phyloP scores from a whole-genome alignment of 2,113 vertebrate genomes.

The Centropus bengalensis region DNA sequence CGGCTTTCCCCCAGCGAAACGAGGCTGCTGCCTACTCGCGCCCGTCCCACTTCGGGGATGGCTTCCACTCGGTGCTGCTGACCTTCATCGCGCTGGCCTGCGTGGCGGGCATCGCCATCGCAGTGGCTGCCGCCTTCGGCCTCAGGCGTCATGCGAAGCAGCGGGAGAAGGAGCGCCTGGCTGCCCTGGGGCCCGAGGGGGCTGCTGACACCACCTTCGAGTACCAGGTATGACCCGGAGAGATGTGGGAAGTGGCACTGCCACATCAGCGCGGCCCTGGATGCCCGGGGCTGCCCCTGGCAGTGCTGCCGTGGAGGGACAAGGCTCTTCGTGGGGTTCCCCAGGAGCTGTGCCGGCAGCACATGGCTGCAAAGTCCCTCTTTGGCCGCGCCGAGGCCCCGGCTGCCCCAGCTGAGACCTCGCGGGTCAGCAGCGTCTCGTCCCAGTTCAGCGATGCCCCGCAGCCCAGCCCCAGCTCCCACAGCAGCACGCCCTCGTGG shows the following conservation, averaged over 20 bases:
- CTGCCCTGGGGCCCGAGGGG: slow-evolving; percentile 89
- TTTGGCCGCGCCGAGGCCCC: slow-evolving; percentile 81
- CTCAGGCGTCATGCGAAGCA: slow-evolving; percentile 87
- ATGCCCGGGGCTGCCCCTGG: rapidly evolving
- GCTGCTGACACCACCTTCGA: slow-evolving; percentile 92
- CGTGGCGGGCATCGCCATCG: slow-evolving; percentile 84
- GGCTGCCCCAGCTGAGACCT: slow-evolving; percentile 79
- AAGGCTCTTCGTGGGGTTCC: not conserved
- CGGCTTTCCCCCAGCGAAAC: slow-evolving; percentile 72
- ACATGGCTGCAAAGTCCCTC: slow-evolving; percentile 94
- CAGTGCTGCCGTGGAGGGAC: rapidly evolving
- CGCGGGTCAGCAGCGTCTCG: slow-evolving; percentile 94
- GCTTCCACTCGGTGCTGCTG: slow-evolving; percentile 87
- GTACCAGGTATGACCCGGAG: slow-evolving; percentile 84
- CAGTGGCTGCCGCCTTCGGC: slow-evolving; percentile 83
- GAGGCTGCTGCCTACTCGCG: slow-evolving; percentile 79
- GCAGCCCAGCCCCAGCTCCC: slow-evolving; percentile 95
- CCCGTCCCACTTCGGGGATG: slow-evolving; percentile 75
- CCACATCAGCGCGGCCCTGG: rapidly evolving
- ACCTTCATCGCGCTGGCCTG: slow-evolving; percentile 90
- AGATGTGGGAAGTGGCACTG: rapidly evolving
- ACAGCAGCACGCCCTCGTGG: slow-evolving; percentile 97
- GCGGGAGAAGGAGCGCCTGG: slow-evolving; percentile 88
- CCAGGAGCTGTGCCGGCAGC: slow-evolving; percentile 96
- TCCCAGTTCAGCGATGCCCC: slow-evolving; percentile 96